These are phyloP conservation scores for Oncopodura yosiiana DNA, from an alignment of 1,140 invertebrate genomes.

Conservation along the genomic window DNA sequence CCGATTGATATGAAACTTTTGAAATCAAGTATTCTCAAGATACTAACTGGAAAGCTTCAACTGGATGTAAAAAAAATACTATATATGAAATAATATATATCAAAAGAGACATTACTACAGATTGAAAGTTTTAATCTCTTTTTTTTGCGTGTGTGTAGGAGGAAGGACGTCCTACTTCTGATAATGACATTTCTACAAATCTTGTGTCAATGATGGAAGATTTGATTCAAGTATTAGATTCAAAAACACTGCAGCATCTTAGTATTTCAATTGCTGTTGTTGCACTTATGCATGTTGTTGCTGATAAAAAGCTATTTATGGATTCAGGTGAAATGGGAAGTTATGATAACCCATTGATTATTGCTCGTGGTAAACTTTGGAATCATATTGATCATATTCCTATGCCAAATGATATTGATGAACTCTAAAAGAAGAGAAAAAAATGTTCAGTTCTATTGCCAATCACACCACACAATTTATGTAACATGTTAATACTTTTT, in stretches of 20 bases:
- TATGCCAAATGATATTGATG: background rate
- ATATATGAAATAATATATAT: no score
- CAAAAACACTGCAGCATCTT: slow-evolving; percentile 5
- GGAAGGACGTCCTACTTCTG: background rate
- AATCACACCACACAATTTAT: no score
- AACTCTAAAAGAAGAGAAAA: no score
- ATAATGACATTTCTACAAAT: slow-evolving; percentile 1
- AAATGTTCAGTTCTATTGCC: no score
- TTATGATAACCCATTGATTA: slow-evolving; percentile 1
- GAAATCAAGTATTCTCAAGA: slow-evolving; percentile 10
- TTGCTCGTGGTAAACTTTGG: slow-evolving; percentile 16
- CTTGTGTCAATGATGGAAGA: slow-evolving; percentile 6
- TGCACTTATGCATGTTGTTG: slow-evolving; percentile 26
- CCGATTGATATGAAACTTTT: slow-evolving; percentile 25
- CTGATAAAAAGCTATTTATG: slow-evolving; percentile 23
- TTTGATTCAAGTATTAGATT: background rate
- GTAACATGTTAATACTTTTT: no score
- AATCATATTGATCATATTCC: slow-evolving; percentile 24
- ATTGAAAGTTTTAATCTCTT: no score
- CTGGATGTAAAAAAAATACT: slow-evolving; percentile 10
- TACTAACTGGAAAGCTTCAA: background rate
- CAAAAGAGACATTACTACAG: no score
- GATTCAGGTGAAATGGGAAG: background rate
- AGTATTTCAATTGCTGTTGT: slow-evolving; percentile 19
- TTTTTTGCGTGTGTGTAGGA: no score